Conservation (phyloP, 2,113 vertebrate species). For the Caranx melampygus region DNA sequence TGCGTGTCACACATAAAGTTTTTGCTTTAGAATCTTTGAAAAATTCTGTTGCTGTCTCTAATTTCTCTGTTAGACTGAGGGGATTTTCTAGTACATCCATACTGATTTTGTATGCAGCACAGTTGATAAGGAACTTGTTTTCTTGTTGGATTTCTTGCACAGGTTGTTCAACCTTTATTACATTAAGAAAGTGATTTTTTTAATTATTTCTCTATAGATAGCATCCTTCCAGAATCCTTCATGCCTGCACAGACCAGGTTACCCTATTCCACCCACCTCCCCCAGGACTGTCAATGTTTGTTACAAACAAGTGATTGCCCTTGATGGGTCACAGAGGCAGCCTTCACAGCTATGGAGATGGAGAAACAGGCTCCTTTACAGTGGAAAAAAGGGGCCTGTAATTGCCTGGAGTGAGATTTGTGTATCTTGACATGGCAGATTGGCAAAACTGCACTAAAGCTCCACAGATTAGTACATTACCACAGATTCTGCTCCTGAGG, state of each 20-base stretch:
- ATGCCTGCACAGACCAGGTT: slow-evolving; percentile 1
- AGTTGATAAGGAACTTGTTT: not conserved
- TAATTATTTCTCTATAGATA: not conserved
- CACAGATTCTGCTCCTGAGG: slow-evolving; percentile 67
- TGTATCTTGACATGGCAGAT: slow-evolving; percentile 79
- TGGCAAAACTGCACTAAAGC: slow-evolving; percentile 75
- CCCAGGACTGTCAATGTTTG: slow-evolving; percentile 34
- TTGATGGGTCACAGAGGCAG: slow-evolving; percentile 63
- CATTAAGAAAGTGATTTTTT: not conserved
- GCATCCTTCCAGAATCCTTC: slow-evolving; percentile 14
- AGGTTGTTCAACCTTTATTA: slow-evolving; percentile 5
- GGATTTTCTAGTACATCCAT: not conserved
- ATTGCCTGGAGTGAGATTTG: slow-evolving; percentile 79
- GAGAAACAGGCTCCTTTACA: slow-evolving; percentile 52
- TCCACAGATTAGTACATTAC: slow-evolving; percentile 76
- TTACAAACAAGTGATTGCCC: slow-evolving; percentile 62
- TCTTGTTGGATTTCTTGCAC: not conserved
- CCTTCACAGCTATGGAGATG: slow-evolving; percentile 51
- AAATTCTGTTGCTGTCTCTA: not conserved
- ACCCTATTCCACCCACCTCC: slow-evolving; percentile 22
- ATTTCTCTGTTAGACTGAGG: not conserved
- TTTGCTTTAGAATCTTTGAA: not conserved
- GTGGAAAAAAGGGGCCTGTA: slow-evolving; percentile 54
- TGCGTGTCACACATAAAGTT: not conserved
- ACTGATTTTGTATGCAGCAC: not conserved